Percentiles rank a stretch among this genome's conserved stretches.
Evolutionary conservation across 2,888 invertebrate genomes (phyloP).

Genomic region (Drosophila longiperda): DNA sequence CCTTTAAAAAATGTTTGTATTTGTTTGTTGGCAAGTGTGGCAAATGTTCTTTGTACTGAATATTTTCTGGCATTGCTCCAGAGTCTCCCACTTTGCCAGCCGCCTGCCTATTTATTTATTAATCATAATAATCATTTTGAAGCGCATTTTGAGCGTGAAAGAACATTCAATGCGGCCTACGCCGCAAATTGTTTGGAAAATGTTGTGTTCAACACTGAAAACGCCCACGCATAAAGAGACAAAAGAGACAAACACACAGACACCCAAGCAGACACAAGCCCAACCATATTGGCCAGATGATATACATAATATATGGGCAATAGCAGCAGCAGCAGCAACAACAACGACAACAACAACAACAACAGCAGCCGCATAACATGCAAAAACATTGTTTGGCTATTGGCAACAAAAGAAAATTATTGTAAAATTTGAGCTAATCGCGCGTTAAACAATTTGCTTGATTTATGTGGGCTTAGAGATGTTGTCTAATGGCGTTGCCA

Average conservation of each 20-base stretch:
- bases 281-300: constrained; percentile 43
- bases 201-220: constrained; percentile 62
- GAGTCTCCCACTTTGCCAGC: background rate
- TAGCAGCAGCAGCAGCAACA: background rate
- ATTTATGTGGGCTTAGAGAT: constrained; percentile 61
- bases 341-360: background rate
- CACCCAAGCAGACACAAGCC: constrained; percentile 2
- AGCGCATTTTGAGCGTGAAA: constrained; percentile 77
- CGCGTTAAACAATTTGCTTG: constrained; percentile 80
- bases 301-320: constrained; percentile 26
- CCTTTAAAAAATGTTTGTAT: constrained; percentile 53
- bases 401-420: constrained; percentile 72
- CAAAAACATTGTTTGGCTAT: constrained; percentile 45
- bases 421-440: constrained; percentile 80
- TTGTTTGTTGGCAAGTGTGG: constrained; percentile 40
- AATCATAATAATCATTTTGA: constrained; percentile 81
- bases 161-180: constrained; percentile 79
- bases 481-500: constrained; percentile 52
- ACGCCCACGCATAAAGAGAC: constrained; percentile 22
- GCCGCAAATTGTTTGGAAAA: constrained; percentile 79
- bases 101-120: constrained; percentile 71
- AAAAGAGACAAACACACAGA: constrained; percentile 42
- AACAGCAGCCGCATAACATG: constrained; percentile 19
- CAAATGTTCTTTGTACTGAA: constrained; percentile 20
- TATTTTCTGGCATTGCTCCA: constrained; percentile 3